phyloP scores from a whole-genome alignment of 2,113 vertebrate genomes.

The Mastomys coucha region DNA sequence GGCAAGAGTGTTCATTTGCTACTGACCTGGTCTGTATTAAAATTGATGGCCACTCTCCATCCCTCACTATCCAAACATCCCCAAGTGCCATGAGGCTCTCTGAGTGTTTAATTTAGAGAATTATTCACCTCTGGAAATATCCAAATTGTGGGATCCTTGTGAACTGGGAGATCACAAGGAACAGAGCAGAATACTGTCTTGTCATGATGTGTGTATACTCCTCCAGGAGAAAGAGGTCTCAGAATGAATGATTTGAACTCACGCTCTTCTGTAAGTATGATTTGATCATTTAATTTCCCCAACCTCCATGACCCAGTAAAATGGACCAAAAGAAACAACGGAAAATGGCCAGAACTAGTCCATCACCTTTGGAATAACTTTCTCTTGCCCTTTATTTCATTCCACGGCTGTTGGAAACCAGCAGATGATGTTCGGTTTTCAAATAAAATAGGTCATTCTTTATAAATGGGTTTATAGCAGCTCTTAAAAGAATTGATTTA shows the following conservation, averaged over 20 bases:
- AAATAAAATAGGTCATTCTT: conserved; percentile 69
- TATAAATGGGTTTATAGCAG: conserved; percentile 47
- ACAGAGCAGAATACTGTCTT: background rate
- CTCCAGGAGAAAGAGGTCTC: background rate
- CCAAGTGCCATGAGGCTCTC: background rate
- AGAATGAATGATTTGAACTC: background rate
- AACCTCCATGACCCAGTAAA: conserved; percentile 7
- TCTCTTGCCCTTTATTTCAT: conserved; percentile 46
- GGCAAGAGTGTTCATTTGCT: conserved; percentile 15
- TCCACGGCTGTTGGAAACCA: conserved; percentile 23
- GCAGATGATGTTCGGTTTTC: conserved; percentile 40
- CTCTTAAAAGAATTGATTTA: conserved; percentile 17
- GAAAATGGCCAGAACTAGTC: conserved; percentile 33
- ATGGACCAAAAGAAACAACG: conserved; percentile 47
- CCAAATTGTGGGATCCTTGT: background rate
- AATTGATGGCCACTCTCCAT: background rate
- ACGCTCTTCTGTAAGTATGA: conserved; percentile 45
- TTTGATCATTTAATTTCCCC: background rate
- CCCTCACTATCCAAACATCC: background rate
- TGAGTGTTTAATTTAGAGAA: conserved; percentile 14
- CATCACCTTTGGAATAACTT: conserved; percentile 25
- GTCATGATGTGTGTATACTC: background rate
- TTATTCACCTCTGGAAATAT: background rate
- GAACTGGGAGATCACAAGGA: background rate
- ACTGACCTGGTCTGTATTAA: conserved; percentile 53